Percentiles rank a stretch among this genome's conserved stretches.
Evolutionary conservation across 2,888 invertebrate species (phyloP).

Genomic region (Andrena bicolor): DNA sequence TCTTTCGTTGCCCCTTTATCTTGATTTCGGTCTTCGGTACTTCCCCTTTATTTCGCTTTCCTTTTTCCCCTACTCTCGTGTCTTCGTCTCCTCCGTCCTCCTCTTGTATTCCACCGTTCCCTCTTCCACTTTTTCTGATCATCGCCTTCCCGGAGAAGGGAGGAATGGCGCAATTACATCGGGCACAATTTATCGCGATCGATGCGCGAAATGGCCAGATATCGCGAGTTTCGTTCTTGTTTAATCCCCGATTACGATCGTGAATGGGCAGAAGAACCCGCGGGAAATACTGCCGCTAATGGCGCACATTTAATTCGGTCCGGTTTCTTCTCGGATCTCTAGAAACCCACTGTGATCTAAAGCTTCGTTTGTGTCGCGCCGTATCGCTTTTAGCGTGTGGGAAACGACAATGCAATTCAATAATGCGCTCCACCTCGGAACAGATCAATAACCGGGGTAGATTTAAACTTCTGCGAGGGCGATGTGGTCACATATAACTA

Average conservation of each 20-base stretch:
- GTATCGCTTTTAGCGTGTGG: conserved; percentile 32
- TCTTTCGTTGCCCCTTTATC: conserved; percentile 13
- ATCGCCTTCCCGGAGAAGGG: conserved; percentile 10
- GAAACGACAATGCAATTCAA: neutral
- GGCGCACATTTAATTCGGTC: conserved; percentile 49
- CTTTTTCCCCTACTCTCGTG: conserved; percentile 32
- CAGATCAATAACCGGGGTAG: neutral
- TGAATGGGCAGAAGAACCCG: conserved; percentile 43
- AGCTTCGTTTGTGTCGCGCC: conserved; percentile 27
- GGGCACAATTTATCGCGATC: conserved; percentile 66
- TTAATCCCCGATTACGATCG: conserved; percentile 59
- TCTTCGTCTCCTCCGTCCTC: neutral
- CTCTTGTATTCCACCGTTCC: neutral
- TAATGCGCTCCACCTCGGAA: neutral
- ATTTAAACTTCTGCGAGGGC: neutral
- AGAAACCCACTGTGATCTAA: conserved; percentile 17
- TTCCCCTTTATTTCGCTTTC: conserved; percentile 5
- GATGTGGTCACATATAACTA: too few species aligned
- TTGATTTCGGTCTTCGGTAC: conserved; percentile 17
- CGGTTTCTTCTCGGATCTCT: conserved; percentile 14
- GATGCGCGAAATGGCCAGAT: conserved; percentile 52
- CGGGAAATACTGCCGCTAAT: conserved; percentile 53
- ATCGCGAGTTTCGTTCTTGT: conserved; percentile 58
- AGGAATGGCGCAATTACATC: conserved; percentile 55
- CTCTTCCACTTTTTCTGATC: conserved; percentile 15